Base-by-base conservation (phyloP, 2,797 vertebrate species). In the Denticeps clupeoides region DNA sequence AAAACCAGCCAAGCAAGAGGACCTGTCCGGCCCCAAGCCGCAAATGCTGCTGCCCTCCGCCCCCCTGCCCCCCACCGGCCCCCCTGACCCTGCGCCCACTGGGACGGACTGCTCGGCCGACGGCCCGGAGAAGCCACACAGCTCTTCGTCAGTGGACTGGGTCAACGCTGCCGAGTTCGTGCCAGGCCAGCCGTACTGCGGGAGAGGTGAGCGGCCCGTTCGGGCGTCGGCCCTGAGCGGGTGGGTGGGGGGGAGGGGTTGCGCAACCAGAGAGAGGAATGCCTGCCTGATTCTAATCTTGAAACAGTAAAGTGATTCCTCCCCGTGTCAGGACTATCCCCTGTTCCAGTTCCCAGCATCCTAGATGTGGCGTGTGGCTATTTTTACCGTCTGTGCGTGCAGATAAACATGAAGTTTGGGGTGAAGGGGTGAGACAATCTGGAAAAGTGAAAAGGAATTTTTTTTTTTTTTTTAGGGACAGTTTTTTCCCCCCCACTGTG, bases 141-240 rank as follows among this genome's bases (percentile, higher is more conserved):
- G 80, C 56, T 77, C 79, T 3, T 83, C 78, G 51, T 81, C 79
- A 37, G 88, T 84, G 67, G 92, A 97, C 74, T 99, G 95, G 95
- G 90, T 89, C 73, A 93, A 95, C 47, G 95, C 95, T 12, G 85
- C 91, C 0, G 94, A 98, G 74, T 99, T 99, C 69, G 86, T 98
- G 46, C 93, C 94, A 32, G 94, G 95, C 58, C 93, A 97, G 74
- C 94, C 93, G 1, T 98, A 97, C 80, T 96, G 89, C 59, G 90
- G 93, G 60, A 87, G 93, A 53, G 88, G 93, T 97, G 76, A 87
- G 87, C 73, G 71, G 56, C 12, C 23, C 11, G 11, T 9, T 5
- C 23, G 1, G 3, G 41, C 41, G 13, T 3, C 43, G 16, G 45
- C 12, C 31, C 6, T 21, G 10, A 23, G 29, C 35, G 21, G 25